Percentiles rank a stretch among this genome's conserved stretches.
phyloP scores from a whole-genome alignment of 2,797 vertebrate genomes.

The Thalassophryne amazonica region DNA sequence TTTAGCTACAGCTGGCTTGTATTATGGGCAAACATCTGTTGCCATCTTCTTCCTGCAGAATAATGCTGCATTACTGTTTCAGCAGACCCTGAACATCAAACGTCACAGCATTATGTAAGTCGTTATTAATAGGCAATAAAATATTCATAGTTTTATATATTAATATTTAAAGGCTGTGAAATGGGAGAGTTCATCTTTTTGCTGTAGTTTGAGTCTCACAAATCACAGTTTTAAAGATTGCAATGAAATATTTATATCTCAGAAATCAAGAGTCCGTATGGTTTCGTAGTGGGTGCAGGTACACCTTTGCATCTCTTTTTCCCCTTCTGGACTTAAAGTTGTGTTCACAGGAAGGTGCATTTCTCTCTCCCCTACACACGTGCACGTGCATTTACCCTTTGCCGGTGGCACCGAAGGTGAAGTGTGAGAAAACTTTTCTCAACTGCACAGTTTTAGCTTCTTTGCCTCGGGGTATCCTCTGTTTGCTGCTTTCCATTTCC shows the following conservation, averaged over 20 bases:
- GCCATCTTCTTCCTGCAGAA: neutral
- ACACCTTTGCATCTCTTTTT: slow-evolving; percentile 35
- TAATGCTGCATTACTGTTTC: neutral
- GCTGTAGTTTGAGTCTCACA: neutral
- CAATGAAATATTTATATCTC: slow-evolving; percentile 27
- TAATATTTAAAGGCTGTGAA: neutral
- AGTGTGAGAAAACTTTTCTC: slow-evolving; percentile 45
- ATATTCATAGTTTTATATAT: neutral
- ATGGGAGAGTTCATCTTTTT: neutral
- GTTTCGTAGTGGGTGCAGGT: slow-evolving; percentile 45
- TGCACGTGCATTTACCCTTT: neutral
- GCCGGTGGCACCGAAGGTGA: slow-evolving; percentile 23
- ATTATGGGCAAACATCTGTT: neutral
- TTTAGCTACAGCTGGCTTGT: neutral
- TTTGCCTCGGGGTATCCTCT: slow-evolving; percentile 30
- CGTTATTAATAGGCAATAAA: neutral
- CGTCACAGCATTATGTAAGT: neutral
- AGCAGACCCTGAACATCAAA: no score
- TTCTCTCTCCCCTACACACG: slow-evolving; percentile 18
- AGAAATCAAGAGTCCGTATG: slow-evolving; percentile 36
- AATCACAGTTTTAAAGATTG: slow-evolving; percentile 2
- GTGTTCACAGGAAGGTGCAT: slow-evolving; percentile 33
- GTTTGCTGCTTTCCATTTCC: slow-evolving; percentile 27
- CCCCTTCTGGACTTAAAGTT: slow-evolving; percentile 30
- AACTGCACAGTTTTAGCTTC: slow-evolving; percentile 33